These are phyloP conservation scores for Phaethon lepturus DNA, from an alignment of 2,113 vertebrate species.

Conservation along the genomic window DNA sequence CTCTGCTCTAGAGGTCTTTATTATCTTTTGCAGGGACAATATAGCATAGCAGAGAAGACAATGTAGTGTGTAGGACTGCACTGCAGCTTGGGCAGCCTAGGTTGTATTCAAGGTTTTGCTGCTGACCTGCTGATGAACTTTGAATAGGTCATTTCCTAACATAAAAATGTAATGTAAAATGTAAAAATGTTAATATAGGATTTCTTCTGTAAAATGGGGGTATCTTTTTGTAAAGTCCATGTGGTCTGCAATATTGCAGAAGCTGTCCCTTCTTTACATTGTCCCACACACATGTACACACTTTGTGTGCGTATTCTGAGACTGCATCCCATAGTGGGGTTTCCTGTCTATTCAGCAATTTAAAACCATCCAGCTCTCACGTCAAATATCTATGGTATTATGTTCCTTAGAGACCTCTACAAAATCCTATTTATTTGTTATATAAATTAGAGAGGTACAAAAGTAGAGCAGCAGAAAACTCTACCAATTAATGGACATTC, in stretches of 20 bases:
- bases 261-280: neutral
- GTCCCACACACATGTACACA: rapidly evolving
- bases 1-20: neutral
- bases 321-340: neutral
- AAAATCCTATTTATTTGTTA: neutral
- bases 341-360: neutral
- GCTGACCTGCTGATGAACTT: neutral
- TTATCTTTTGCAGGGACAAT: neutral
- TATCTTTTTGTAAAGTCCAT: neutral
- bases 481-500: neutral
- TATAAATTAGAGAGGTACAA: neutral
- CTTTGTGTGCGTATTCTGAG: neutral
- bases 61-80: neutral
- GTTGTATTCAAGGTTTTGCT: neutral
- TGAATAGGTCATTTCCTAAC: neutral
- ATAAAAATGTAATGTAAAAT: neutral
- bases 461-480: neutral
- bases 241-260: neutral
- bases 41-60: neutral
- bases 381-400: neutral
- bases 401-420: neutral
- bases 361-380: neutral
- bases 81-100: neutral
- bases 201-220: neutral
- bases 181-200: neutral